Percentiles rank a stretch among this genome's conserved stretches.
Conservation (phyloP, 2,888 invertebrate species). For the Drosophila quinaria region DNA sequence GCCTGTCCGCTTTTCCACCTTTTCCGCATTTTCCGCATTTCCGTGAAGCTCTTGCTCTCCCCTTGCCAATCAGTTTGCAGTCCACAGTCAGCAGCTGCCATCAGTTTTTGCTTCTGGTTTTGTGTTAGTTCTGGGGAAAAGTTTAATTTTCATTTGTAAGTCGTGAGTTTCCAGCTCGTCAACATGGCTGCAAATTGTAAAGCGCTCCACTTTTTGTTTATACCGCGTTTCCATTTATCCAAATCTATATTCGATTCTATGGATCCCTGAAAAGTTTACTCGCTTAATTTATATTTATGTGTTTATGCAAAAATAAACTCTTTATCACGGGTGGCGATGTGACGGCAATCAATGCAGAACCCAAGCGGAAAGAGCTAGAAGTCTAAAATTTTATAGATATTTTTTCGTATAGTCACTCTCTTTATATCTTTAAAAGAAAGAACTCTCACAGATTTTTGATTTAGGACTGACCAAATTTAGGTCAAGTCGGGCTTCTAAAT, state of each 20-base stretch:
- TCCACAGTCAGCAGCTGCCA: constrained; percentile 26
- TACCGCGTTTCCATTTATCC: neutral
- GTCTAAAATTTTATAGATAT: too few species aligned
- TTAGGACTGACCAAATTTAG: too few species aligned
- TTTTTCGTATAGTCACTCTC: too few species aligned
- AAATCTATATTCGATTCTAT: constrained; percentile 7
- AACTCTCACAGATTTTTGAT: too few species aligned
- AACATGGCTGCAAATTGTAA: constrained; percentile 27
- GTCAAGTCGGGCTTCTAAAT: too few species aligned
- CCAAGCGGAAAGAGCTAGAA: too few species aligned
- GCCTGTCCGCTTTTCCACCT: constrained; percentile 39
- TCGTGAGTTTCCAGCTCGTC: constrained; percentile 40
- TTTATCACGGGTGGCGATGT: too few species aligned
- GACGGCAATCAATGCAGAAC: too few species aligned
- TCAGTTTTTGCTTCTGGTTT: constrained; percentile 49
- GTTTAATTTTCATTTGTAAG: constrained; percentile 58
- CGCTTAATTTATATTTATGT: too few species aligned
- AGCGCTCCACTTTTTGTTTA: constrained; percentile 1
- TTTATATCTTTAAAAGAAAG: too few species aligned
- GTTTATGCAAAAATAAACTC: too few species aligned
- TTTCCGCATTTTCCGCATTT: constrained; percentile 35
- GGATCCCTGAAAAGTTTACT: neutral
- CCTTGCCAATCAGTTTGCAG: constrained; percentile 45
- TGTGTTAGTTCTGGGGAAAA: constrained; percentile 47
- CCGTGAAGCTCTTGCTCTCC: constrained; percentile 23